Percentiles rank a stretch among this genome's conserved stretches.
These are phyloP conservation scores for Eremobia ochroleuca DNA, from an alignment of 2,888 invertebrate species.

Conservation along the genomic window DNA sequence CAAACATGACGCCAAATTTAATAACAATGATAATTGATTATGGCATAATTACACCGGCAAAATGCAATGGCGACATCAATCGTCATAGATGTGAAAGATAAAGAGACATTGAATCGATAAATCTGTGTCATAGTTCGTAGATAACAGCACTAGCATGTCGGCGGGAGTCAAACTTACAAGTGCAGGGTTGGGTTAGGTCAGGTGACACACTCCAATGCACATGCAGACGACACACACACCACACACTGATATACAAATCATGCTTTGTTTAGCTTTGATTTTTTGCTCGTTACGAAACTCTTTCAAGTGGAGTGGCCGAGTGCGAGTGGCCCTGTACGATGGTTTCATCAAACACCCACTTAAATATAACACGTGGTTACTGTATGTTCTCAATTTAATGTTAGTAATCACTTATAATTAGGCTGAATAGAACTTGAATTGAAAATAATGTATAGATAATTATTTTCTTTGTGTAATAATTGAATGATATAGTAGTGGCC, in stretches of 20 bases:
- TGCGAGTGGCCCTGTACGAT: conserved; percentile 52
- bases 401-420: conserved; percentile 48
- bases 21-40: conserved; percentile 39
- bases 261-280: conserved; percentile 65
- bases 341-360: conserved; percentile 56
- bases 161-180: conserved; percentile 83
- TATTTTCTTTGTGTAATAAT: conserved; percentile 27
- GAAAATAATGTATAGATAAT: conserved; percentile 39
- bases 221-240: conserved; percentile 71
- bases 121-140: conserved; percentile 31
- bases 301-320: conserved; percentile 61
- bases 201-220: conserved; percentile 86
- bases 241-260: conserved; percentile 64
- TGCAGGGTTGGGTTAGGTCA: conserved; percentile 89
- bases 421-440: conserved; percentile 14
- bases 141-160: conserved; percentile 75
- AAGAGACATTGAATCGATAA: conserved; percentile 65
- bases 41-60: conserved; percentile 26
- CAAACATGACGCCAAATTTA: conserved; percentile 28
- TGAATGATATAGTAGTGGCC: conserved; percentile 6
- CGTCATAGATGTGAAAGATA: not conserved
- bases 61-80: conserved; percentile 22
- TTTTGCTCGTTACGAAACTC: conserved; percentile 67
- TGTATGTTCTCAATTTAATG: conserved; percentile 32
- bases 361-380: conserved; percentile 46